These are phyloP conservation scores for Lochmaea crataegi DNA, from an alignment of 2,888 invertebrate species.

Conservation along the genomic window DNA sequence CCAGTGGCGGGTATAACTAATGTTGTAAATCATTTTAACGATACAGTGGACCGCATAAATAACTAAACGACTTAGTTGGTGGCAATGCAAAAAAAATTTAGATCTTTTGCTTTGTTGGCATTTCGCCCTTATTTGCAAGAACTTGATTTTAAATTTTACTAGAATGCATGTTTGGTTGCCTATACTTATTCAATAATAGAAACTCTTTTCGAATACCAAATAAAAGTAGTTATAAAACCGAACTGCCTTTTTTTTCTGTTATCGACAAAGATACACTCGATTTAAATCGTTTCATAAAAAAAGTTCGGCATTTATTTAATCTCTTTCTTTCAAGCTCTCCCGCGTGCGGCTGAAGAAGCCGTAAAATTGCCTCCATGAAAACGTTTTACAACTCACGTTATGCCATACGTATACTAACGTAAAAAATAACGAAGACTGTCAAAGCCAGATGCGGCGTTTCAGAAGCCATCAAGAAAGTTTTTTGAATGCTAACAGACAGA, in stretches of 20 bases:
- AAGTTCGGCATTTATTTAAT: constrained; percentile 18
- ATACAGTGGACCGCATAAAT: no score
- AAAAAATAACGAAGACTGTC: constrained; percentile 24
- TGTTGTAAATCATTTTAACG: no score
- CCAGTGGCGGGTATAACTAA: no score
- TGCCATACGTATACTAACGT: constrained; percentile 8
- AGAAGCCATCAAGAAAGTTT: constrained; percentile 18
- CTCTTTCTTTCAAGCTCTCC: constrained; percentile 10
- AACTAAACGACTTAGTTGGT: no score
- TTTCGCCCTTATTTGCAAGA: no score
- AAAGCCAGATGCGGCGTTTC: constrained; percentile 16
- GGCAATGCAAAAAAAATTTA: no score
- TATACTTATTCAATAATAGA: neutral
- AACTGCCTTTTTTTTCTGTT: neutral
- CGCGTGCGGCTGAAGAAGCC: constrained; percentile 4
- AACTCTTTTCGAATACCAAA: neutral
- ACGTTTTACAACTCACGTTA: constrained; percentile 16
- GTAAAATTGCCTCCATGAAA: constrained; percentile 22
- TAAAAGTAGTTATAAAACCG: neutral
- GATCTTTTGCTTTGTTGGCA: no score
- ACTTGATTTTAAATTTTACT: no score
- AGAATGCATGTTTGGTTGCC: no score
- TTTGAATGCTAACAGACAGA: constrained; percentile 27
- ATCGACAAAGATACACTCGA: constrained; percentile 10
- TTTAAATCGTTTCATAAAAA: constrained; percentile 20